Percentiles rank a stretch among this genome's conserved stretches.
Conservation (phyloP, 1,140 invertebrate species). For the Camponotus pennsylvanicus region DNA sequence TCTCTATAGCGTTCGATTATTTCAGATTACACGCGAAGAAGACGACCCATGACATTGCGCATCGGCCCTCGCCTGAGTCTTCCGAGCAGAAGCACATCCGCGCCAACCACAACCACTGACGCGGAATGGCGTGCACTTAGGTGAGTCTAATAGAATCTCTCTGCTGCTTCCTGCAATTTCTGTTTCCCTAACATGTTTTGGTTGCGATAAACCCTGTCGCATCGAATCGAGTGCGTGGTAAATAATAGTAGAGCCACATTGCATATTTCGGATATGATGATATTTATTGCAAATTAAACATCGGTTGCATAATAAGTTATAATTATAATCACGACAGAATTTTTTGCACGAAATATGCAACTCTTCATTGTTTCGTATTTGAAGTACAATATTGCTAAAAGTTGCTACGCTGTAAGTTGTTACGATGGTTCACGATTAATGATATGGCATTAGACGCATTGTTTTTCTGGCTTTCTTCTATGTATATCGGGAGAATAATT, state of each 20-base stretch:
- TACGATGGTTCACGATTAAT: neutral
- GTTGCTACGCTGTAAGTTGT: neutral
- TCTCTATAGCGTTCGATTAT: conserved; percentile 60
- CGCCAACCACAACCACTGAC: conserved; percentile 85
- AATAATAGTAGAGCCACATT: neutral
- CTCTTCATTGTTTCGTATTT: neutral
- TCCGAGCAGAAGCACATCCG: conserved; percentile 85
- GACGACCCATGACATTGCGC: conserved; percentile 86
- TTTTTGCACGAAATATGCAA: neutral
- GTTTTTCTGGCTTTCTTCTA: neutral
- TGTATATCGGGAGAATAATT: conserved; percentile 4
- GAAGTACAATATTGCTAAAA: neutral
- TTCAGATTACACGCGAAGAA: conserved; percentile 86
- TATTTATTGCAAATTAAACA: neutral
- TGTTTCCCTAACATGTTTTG: conserved; percentile 4
- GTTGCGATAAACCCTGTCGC: neutral
- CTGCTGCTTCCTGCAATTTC: conserved; percentile 36
- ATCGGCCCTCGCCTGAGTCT: conserved; percentile 86
- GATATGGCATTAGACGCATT: neutral
- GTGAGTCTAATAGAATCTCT: conserved; percentile 73
- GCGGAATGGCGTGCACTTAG: conserved; percentile 85
- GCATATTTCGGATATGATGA: neutral
- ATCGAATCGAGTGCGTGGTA: neutral
- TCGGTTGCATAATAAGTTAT: neutral
- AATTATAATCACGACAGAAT: neutral